phyloP scores from a whole-genome alignment of 2,797 vertebrate species.

The Enteromius trimaculatus region DNA sequence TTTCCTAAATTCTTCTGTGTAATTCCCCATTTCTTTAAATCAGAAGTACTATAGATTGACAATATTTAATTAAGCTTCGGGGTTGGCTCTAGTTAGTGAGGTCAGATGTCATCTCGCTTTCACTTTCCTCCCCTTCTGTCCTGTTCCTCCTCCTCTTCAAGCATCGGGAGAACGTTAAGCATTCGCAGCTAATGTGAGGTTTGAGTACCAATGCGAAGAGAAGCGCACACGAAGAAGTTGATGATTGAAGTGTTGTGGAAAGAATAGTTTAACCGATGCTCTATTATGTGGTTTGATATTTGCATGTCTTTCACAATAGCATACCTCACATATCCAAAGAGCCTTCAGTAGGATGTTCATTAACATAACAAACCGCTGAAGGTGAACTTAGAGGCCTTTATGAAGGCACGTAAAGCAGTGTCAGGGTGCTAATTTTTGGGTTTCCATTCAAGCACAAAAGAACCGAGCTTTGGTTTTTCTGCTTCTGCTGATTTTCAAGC shows the following conservation, averaged over 20 bases:
- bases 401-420: not conserved
- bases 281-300: conserved; percentile 33
- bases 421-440: not conserved
- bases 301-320: conserved; percentile 36
- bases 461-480: not conserved
- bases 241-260: conserved; percentile 28
- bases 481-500: not conserved
- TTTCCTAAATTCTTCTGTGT: conserved; percentile 24
- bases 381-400: not conserved
- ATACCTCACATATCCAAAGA: conserved; percentile 16
- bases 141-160: not conserved
- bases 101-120: conserved; percentile 14
- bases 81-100: not conserved
- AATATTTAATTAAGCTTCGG: conserved; percentile 27
- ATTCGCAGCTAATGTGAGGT: not conserved
- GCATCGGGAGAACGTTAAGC: conserved; percentile 12
- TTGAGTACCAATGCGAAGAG: not conserved
- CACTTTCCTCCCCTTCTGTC: not conserved
- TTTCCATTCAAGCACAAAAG: not conserved
- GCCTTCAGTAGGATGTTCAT: conserved; percentile 30
- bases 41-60: conserved; percentile 22
- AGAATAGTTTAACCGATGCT: conserved; percentile 29
- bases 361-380: conserved; percentile 30
- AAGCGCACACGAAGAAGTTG: not conserved
- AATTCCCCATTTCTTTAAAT: conserved; percentile 30